Conservation (phyloP, 2,888 invertebrate species). For the Mongoloraphidia duomilia region DNA sequence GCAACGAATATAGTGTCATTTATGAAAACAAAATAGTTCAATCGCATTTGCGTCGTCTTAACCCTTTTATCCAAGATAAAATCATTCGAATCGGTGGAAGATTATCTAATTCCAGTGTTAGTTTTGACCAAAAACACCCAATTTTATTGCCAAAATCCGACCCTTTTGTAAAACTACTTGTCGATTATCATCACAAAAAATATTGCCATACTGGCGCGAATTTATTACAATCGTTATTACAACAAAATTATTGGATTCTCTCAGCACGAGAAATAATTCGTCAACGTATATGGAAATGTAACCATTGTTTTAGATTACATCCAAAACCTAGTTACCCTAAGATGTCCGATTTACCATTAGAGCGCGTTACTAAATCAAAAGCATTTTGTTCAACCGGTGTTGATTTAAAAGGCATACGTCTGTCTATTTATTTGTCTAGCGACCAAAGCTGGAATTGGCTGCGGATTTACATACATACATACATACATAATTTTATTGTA, state of each 20-base stretch:
- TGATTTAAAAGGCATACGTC: too few species aligned
- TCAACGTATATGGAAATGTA: conserved; percentile 7
- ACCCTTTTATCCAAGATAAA: not conserved
- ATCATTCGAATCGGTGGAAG: not conserved
- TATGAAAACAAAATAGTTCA: not conserved
- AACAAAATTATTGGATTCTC: conserved; percentile 8
- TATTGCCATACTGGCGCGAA: not conserved
- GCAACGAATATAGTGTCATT: not conserved
- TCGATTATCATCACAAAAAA: not conserved
- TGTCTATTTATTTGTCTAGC: too few species aligned
- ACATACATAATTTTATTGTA: too few species aligned
- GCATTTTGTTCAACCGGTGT: not conserved
- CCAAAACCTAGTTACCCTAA: conserved; percentile 6
- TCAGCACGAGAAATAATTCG: conserved; percentile 6
- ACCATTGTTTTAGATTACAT: conserved; percentile 5
- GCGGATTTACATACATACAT: too few species aligned
- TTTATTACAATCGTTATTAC: conserved; percentile 4
- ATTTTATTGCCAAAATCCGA: not conserved
- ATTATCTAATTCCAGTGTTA: not conserved
- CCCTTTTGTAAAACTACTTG: not conserved
- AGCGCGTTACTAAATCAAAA: not conserved
- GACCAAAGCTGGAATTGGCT: not conserved
- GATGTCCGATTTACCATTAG: too few species aligned
- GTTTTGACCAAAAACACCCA: not conserved
- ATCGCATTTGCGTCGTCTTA: not conserved